Evolutionary conservation across 2,888 invertebrate species (phyloP).

Genomic region (Philopedon plagiatum): DNA sequence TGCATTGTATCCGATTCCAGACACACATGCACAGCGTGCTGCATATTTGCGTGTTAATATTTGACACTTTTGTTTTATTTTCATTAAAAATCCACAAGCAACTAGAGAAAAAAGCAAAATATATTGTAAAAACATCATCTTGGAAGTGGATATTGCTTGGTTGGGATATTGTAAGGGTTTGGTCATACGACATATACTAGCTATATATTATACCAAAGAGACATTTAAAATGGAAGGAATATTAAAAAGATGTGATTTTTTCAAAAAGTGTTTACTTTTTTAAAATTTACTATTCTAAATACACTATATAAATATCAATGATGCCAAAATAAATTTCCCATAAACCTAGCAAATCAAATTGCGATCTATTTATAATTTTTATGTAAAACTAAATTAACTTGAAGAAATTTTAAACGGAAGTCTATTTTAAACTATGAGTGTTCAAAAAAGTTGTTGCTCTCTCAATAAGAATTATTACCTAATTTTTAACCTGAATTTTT

Average conservation of each 20-base stretch:
- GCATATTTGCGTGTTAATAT: too few relatives aligned
- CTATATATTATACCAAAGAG: too few relatives aligned
- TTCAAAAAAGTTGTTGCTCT: constrained; percentile 9
- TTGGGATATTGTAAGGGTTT: too few relatives aligned
- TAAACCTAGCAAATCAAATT: constrained; percentile 22
- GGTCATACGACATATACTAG: too few relatives aligned
- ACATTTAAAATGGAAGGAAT: too few relatives aligned
- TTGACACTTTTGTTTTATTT: neutral
- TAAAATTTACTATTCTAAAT: too few relatives aligned
- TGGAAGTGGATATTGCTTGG: too few relatives aligned
- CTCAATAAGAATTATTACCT: neutral
- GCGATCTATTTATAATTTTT: constrained; percentile 42
- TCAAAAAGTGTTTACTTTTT: neutral
- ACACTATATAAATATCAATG: neutral
- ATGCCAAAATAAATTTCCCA: constrained; percentile 38
- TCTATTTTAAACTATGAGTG: constrained; percentile 36
- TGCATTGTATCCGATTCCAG: constrained; percentile 32
- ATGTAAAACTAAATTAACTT: constrained; percentile 38
- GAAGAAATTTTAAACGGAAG: constrained; percentile 29
- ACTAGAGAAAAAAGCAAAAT: too few relatives aligned
- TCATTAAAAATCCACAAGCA: too few relatives aligned
- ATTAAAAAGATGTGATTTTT: neutral
- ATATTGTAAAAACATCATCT: too few relatives aligned
- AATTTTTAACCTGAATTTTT: neutral
- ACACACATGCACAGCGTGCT: neutral